Conservation (phyloP, 1,140 invertebrate genomes). For the Himalopsyche phryganea region DNA sequence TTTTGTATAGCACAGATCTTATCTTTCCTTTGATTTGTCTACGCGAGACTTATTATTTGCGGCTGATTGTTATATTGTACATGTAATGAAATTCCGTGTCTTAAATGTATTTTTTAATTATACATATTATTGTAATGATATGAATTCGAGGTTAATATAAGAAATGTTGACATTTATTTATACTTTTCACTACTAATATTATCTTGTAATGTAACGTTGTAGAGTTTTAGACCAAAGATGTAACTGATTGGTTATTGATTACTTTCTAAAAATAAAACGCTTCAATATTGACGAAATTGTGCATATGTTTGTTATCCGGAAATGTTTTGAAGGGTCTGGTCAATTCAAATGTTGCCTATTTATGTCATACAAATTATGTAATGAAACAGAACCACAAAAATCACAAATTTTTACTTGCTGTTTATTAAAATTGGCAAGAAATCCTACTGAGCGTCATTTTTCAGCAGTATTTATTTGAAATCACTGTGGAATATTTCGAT, state of each 20-base stretch:
- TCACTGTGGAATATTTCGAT: no score
- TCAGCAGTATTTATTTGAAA: no score
- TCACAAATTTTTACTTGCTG: no score
- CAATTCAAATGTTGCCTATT: no score
- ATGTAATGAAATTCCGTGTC: neutral
- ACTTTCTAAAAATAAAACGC: neutral
- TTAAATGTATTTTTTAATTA: slow-evolving; percentile 3
- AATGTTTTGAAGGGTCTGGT: no score
- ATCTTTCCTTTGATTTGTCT: slow-evolving; percentile 1
- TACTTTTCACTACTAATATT: neutral
- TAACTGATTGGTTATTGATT: neutral
- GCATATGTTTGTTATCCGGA: neutral
- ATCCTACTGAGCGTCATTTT: no score
- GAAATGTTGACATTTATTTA: neutral
- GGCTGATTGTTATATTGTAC: neutral
- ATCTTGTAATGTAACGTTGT: neutral
- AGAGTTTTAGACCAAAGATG: neutral
- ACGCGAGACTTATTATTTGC: neutral
- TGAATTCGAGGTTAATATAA: neutral
- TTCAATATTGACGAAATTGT: neutral
- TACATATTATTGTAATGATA: neutral
- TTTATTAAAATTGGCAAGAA: no score
- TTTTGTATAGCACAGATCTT: no score
- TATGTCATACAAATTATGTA: no score
- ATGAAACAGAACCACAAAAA: no score